phyloP scores from a whole-genome alignment of 2,113 vertebrate species.

The Mungos mungo region DNA sequence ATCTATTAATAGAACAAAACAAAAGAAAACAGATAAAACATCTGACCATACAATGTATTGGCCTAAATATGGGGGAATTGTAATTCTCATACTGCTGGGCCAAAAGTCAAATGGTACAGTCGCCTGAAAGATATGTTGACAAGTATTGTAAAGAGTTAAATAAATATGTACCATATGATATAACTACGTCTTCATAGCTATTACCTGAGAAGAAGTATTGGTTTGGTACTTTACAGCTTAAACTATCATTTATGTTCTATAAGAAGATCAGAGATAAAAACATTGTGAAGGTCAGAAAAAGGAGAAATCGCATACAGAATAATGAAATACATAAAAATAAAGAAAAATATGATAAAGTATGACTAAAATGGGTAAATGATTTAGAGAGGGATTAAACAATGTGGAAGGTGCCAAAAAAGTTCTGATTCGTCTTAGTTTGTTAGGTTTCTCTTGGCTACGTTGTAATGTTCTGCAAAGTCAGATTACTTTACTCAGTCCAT shows the following conservation, averaged over 20 bases:
- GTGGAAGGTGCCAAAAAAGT: background rate
- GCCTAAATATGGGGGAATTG: background rate
- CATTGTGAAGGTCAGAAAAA: background rate
- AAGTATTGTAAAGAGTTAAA: background rate
- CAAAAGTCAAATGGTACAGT: background rate
- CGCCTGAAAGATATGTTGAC: background rate
- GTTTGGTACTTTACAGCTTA: background rate
- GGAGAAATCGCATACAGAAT: background rate
- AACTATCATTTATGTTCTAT: background rate
- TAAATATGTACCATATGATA: background rate
- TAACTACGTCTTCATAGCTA: background rate
- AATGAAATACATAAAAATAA: background rate
- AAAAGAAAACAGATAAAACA: background rate
- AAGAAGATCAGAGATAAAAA: background rate
- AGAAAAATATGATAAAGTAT: background rate
- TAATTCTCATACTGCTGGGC: background rate
- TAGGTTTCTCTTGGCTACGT: background rate
- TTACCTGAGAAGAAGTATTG: background rate
- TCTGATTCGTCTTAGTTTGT: background rate
- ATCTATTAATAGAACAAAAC: background rate
- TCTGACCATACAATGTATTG: background rate
- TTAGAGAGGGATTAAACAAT: background rate
- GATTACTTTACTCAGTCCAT: background rate
- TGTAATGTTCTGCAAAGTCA: background rate
- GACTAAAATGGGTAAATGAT: background rate